Evolutionary conservation across 2,797 vertebrate genomes (phyloP).

Genomic region (Todus mexicanus): DNA sequence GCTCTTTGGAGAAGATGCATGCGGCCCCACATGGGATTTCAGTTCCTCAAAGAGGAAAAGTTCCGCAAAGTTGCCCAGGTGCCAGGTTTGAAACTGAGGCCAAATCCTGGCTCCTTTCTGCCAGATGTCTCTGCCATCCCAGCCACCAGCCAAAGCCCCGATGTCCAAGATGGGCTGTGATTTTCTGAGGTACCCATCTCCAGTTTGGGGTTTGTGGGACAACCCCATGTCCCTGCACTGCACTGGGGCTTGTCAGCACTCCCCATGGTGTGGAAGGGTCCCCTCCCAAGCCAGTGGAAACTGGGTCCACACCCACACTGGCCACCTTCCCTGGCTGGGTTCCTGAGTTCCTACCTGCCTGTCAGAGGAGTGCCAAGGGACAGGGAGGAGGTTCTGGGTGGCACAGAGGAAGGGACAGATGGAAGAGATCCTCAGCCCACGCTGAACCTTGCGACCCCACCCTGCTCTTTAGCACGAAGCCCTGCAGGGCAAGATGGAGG

Average conservation of each 20-base stretch:
- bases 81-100: not conserved
- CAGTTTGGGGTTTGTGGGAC: not conserved
- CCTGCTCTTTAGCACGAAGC: not conserved
- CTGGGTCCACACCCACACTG: not conserved
- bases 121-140: not conserved
- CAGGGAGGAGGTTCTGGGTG: too few relatives aligned
- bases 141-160: not conserved
- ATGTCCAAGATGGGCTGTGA: accelerated
- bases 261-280: not conserved
- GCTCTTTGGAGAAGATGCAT: not conserved
- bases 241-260: not conserved
- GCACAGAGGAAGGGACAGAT: not conserved
- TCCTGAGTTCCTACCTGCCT: not conserved
- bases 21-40: not conserved
- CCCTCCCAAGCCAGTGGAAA: not conserved
- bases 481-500: not conserved
- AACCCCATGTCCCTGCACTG: not conserved
- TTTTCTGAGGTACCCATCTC: not conserved
- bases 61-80: not conserved
- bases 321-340: not conserved
- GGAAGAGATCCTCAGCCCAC: not conserved
- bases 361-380: not conserved
- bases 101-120: not conserved
- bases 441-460: not conserved
- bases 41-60: not conserved